phyloP scores from a whole-genome alignment of 2,797 vertebrate genomes.

The Rhinophrynus dorsalis region DNA sequence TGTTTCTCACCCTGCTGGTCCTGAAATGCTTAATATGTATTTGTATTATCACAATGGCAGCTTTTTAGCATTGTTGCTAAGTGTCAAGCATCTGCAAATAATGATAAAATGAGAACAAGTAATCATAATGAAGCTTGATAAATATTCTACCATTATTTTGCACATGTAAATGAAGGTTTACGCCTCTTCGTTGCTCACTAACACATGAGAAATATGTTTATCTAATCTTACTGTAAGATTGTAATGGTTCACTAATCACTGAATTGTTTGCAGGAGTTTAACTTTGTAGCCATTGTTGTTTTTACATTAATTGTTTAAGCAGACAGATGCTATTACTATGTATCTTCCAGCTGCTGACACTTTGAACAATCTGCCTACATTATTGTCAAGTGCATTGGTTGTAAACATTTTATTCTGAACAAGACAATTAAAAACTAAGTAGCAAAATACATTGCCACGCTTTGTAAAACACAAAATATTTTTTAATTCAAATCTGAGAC shows the following conservation, averaged over 20 bases:
- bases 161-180: slow-evolving; percentile 41
- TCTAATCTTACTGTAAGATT: slow-evolving; percentile 27
- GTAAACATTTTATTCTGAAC: background rate
- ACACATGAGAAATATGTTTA: slow-evolving; percentile 31
- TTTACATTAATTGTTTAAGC: slow-evolving; percentile 44
- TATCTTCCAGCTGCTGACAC: slow-evolving; percentile 41
- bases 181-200: slow-evolving; percentile 31
- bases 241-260: slow-evolving; percentile 40
- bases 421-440: background rate
- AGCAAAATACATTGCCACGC: background rate
- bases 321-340: slow-evolving; percentile 43
- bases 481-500: no score
- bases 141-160: slow-evolving; percentile 38
- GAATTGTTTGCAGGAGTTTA: slow-evolving; percentile 44
- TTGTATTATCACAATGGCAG: background rate
- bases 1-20: no score
- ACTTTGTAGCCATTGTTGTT: slow-evolving; percentile 42
- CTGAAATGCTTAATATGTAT: no score
- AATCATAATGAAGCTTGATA: slow-evolving; percentile 41
- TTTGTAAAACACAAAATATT: no score
- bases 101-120: slow-evolving; percentile 39
- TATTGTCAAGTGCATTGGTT: slow-evolving; percentile 25
- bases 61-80: background rate
- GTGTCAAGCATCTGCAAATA: slow-evolving; percentile 21
- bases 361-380: slow-evolving; percentile 39